These are phyloP conservation scores for Tachuris rubrigastra DNA, from an alignment of 2,113 vertebrate genomes.

Conservation along the genomic window DNA sequence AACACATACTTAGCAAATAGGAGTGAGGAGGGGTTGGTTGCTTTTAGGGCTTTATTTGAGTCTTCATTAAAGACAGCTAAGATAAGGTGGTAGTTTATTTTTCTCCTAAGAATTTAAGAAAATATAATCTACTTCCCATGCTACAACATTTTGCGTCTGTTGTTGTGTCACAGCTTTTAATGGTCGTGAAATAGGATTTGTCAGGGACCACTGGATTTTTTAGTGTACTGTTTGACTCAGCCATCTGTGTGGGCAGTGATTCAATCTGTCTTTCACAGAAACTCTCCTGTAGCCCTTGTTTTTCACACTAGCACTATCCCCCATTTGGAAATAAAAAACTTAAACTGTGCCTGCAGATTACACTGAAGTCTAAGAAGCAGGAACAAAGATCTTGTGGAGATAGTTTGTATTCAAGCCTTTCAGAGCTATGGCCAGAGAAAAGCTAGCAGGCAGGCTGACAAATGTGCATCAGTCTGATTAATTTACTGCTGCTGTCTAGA, in stretches of 20 bases:
- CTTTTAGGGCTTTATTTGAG: neutral
- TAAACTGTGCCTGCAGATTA: neutral
- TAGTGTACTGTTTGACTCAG: neutral
- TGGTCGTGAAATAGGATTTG: neutral
- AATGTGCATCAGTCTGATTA: neutral
- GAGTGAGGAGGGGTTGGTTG: neutral
- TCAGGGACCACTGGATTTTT: neutral
- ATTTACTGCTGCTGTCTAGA: neutral
- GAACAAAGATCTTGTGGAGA: constrained; percentile 23
- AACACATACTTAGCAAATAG: fast-evolving
- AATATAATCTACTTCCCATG: neutral
- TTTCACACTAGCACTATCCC: neutral
- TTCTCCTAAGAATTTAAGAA: neutral
- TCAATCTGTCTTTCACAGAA: constrained; percentile 25
- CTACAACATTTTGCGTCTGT: neutral
- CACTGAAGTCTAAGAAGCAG: neutral
- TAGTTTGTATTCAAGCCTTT: neutral
- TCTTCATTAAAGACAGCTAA: neutral
- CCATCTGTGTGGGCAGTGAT: constrained; percentile 33
- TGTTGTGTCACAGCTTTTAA: neutral
- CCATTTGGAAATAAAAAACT: neutral
- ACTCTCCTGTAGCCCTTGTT: neutral
- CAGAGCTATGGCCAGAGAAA: neutral
- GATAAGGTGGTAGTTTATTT: neutral
- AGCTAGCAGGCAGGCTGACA: neutral